These are phyloP conservation scores for Momotus momota DNA, from an alignment of 2,797 vertebrate species.

Conservation along the genomic window DNA sequence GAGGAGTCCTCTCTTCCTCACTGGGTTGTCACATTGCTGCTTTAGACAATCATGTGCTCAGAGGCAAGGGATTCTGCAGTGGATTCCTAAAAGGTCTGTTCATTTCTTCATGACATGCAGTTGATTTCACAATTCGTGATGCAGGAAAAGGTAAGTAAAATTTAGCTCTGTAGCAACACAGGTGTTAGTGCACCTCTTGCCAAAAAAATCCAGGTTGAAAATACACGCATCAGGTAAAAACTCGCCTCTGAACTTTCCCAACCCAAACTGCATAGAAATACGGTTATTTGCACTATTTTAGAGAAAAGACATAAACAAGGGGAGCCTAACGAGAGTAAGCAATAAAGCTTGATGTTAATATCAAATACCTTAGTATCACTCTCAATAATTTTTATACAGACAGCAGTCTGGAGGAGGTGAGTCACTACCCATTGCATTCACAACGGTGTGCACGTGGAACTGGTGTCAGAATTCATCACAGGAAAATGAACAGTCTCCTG, in stretches of 20 bases:
- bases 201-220: not conserved
- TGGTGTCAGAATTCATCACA: not conserved
- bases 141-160: not conserved
- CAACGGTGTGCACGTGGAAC: not conserved
- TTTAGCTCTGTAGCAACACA: not conserved
- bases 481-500: not conserved
- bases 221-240: rapidly evolving
- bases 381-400: not conserved
- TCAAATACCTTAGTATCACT: not conserved
- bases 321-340: not conserved
- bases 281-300: not conserved
- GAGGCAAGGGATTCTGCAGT: not conserved
- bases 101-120: not conserved
- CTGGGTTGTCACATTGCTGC: not conserved
- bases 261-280: not conserved
- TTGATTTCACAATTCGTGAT: not conserved
- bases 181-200: not conserved
- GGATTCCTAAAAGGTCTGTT: not conserved
- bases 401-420: not conserved
- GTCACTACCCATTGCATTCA: not conserved
- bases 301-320: not conserved
- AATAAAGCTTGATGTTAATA: not conserved
- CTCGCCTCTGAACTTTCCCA: not conserved
- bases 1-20: not conserved
- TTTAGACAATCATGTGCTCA: not conserved